Base-by-base conservation (phyloP, 2,113 vertebrate genomes). In the Ammodytes marinus region DNA sequence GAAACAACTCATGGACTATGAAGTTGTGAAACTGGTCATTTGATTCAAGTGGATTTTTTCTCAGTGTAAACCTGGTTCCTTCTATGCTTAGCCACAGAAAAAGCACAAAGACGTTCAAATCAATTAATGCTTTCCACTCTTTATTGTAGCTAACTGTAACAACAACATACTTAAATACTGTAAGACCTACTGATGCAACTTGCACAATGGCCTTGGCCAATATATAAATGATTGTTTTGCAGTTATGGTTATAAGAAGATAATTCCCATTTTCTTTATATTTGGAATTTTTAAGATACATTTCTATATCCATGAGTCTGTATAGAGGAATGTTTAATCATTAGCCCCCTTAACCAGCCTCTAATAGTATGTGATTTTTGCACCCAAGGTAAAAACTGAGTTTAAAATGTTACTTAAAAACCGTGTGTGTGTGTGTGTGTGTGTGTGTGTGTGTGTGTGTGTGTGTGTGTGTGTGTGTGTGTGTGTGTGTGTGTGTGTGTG, bases 11-110 rank as follows among this genome's bases (percentile, higher is more conserved):
- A 79, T 43, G 9, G 67, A 58, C 42, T 47, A 8, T 69, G 47
- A 58, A 69, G 69, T 81, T 84, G 64, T 49, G 77, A 74, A 84
- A 77, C 85, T 77, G 59, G 71, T 75, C 74, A 6, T 67, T 81
- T 17, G 58, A 35, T 69, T 46, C 3, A 61, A 71, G 45, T 58
- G 61, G 58, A 70, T 71, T 79, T 57, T 27, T 27, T 59, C 9
- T 78, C 43, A 3, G 9, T 35, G 37, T 71, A 19, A 79, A 71
- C 55, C n/a, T n/a, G 50, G 46, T 79, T 73, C 69, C 72, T 60
- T 45, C 0, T 54, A 14, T 57, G 46, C 39, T 27, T 52, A 73
- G 35, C 42, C 43, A 9, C 14, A 59, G 8, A 2, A 52, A 42
- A 46, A 17, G n/a, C 15, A 27, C 11, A 67, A 35, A 65, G 17